Evolutionary conservation across 1,140 invertebrate species (phyloP).

Genomic region (Papilio aristodemus): DNA sequence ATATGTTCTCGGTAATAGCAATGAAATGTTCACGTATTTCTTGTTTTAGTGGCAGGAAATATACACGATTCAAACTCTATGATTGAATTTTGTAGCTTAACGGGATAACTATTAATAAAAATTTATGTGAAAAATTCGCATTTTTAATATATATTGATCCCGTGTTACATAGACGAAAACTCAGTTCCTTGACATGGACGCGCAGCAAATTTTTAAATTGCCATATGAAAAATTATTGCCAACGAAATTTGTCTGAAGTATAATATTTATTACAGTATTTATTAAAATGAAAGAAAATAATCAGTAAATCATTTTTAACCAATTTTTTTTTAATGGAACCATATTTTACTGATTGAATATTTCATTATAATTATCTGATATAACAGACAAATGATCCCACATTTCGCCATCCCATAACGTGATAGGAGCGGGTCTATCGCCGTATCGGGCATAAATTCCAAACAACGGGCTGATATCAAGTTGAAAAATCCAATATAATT

Average conservation of each 20-base stretch:
- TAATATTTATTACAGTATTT: too few relatives aligned
- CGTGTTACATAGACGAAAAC: slow-evolving; percentile 64
- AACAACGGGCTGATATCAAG: too few relatives aligned
- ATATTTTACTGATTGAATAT: too few relatives aligned
- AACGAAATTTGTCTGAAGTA: neutral
- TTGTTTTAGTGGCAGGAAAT: slow-evolving; percentile 21
- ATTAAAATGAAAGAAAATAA: too few relatives aligned
- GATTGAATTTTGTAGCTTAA: slow-evolving; percentile 35
- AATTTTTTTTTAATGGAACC: too few relatives aligned
- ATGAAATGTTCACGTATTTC: slow-evolving; percentile 32
- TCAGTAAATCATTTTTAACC: too few relatives aligned
- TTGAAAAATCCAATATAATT: too few relatives aligned
- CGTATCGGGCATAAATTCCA: too few relatives aligned
- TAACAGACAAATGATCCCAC: too few relatives aligned
- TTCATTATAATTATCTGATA: too few relatives aligned
- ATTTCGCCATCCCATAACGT: too few relatives aligned
- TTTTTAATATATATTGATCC: slow-evolving; percentile 76
- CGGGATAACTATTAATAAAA: slow-evolving; percentile 49
- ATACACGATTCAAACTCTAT: slow-evolving; percentile 35
- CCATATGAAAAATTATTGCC: slow-evolving; percentile 39
- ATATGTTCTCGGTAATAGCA: slow-evolving; percentile 54
- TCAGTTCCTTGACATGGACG: slow-evolving; percentile 75
- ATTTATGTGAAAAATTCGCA: slow-evolving; percentile 64
- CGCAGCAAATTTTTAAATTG: slow-evolving; percentile 67
- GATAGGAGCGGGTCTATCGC: too few relatives aligned